A percentile compares a stretch with the other conserved stretches of the same genome.
Evolutionary conservation across 2,113 vertebrate genomes (phyloP).

Genomic region (Syrmaticus mikado): DNA sequence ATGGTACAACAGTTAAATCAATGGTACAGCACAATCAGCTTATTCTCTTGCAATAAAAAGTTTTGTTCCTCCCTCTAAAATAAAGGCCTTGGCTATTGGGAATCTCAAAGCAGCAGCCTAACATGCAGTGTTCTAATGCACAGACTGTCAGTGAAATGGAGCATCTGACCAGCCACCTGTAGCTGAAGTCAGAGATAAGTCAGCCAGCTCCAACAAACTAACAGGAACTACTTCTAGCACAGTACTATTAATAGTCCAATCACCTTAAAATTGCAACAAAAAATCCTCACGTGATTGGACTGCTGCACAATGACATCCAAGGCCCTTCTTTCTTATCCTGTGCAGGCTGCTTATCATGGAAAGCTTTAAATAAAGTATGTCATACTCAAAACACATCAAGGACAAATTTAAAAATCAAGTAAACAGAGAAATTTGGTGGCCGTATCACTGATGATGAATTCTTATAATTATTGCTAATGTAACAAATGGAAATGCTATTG

Average conservation of each 20-base stretch:
- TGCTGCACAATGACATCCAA: not conserved
- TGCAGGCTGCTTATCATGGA: not conserved
- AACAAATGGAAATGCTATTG: not conserved
- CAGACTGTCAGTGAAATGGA: rapidly evolving
- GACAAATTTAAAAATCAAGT: rapidly evolving
- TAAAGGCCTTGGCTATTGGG: not conserved
- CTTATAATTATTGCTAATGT: not conserved
- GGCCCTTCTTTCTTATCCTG: not conserved
- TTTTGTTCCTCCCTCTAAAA: not conserved
- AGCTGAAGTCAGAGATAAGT: not conserved
- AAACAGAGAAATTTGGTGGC: not conserved
- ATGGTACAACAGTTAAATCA: not conserved
- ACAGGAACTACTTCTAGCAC: not conserved
- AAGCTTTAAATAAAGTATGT: not conserved
- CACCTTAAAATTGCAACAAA: not conserved
- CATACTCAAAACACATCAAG: not conserved
- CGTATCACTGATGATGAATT: not conserved
- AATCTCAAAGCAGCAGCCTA: not conserved
- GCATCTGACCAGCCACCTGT: not conserved
- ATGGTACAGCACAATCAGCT: not conserved
- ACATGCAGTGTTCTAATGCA: rapidly evolving
- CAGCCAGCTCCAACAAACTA: not conserved
- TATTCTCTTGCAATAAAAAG: not conserved
- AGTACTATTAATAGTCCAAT: not conserved
- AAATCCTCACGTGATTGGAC: not conserved